Base-by-base conservation (phyloP, 2,797 vertebrate genomes). In the Acipenser oxyrinchus region DNA sequence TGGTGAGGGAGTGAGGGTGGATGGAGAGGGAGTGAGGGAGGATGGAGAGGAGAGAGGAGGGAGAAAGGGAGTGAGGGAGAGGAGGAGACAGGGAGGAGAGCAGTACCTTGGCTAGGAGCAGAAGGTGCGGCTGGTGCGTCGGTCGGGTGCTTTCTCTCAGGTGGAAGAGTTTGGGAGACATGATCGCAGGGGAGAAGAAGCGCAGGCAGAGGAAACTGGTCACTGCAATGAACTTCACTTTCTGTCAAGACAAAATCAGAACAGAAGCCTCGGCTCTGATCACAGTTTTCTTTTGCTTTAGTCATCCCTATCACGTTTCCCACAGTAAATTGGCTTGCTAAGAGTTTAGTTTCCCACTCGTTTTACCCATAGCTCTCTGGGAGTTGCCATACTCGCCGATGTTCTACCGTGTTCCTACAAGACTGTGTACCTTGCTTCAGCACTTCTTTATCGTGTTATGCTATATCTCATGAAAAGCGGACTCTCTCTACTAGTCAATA, bases 191-290 rank as follows among this genome's bases (percentile, higher is more conserved):
- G 0, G 92, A 93, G 77, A 94, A 83, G 83, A 94, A 94, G n/a
- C 92, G 92, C 55, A 94, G 86, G 79, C 92, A 93, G 72, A 94
- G 84, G 81, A 94, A 94, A 79, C 92, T 93, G 78, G 92, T 94
- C 75, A 94, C 82, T 0, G 92, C 92, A 48, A 93, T 83, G 51
- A 93, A 93, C 51, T 86, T 91, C 75, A 88, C 76, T 10, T 91
- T 91, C 92, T 94, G 77, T 10, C 5, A 1, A 7, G 66, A 65
- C 18, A 52, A 13, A 6, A 53, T 51, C 50, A 66, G 12, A 69
- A 58, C 50, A 52, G 48, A 64, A 48, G 48, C 23, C 23, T 37
- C 4, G 6, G 7, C 37, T 37, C 2, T 2, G 6, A 23, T 51
- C 48, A 37, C 6, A 48, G 4, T 51, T 53, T 57, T 6, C 4